A percentile compares a stretch with the other conserved stretches of the same genome.
phyloP scores from a whole-genome alignment of 2,113 vertebrate species.

The Anas platyrhynchos region DNA sequence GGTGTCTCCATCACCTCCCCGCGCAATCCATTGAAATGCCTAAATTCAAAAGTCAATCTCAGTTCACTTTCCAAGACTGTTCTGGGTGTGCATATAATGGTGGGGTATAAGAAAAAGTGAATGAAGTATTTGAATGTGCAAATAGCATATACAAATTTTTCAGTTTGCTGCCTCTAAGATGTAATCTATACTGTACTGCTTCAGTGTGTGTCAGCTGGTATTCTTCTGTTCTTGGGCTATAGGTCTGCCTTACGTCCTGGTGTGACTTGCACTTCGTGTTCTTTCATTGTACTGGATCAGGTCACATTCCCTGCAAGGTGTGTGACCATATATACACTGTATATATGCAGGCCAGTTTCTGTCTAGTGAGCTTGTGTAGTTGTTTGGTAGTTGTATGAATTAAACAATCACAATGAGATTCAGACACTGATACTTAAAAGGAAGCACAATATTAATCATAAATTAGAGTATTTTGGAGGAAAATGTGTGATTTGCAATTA shows the following conservation, averaged over 20 bases:
- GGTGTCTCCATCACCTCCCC: no score
- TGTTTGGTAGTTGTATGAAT: background rate
- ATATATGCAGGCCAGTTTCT: background rate
- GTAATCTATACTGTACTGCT: background rate
- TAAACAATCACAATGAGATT: background rate
- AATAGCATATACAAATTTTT: background rate
- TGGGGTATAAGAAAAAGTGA: accelerated
- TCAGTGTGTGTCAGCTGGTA: background rate
- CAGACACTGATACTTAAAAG: background rate
- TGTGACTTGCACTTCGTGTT: background rate
- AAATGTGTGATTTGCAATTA: background rate
- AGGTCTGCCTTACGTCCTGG: background rate
- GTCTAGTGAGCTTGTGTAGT: background rate
- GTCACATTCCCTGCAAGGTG: background rate
- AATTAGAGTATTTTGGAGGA: background rate
- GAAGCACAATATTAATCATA: background rate
- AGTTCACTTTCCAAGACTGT: background rate
- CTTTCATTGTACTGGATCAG: background rate
- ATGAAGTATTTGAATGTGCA: background rate
- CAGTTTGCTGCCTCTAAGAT: background rate
- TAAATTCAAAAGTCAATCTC: background rate
- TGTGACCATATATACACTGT: background rate
- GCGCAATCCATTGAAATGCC: no score
- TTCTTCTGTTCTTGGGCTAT: background rate
- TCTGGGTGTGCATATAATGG: background rate